Evolutionary conservation across 2,113 vertebrate genomes (phyloP).

Genomic region (Chelonoidis abingdonii): DNA sequence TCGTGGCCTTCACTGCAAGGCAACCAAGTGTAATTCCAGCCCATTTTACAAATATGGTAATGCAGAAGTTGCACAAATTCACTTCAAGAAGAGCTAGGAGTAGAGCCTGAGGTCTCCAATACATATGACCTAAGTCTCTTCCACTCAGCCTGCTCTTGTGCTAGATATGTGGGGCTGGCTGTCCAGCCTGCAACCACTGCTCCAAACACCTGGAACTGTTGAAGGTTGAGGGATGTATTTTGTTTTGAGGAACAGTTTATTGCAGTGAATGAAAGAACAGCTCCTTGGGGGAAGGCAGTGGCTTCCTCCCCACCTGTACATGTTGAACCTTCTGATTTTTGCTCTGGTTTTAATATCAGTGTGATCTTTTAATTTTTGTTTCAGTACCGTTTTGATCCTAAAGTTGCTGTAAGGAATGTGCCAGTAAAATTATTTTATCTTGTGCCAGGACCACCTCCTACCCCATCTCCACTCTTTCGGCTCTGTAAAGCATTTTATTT

Average conservation of each 20-base stretch:
- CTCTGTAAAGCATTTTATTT: not conserved
- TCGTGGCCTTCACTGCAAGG: not conserved
- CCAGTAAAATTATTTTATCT: constrained; percentile 64
- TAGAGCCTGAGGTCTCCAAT: not conserved
- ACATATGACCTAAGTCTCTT: not conserved
- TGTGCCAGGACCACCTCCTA: constrained; percentile 34
- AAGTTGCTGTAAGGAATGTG: constrained; percentile 49
- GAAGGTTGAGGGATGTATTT: not conserved
- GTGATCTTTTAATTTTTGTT: constrained; percentile 48
- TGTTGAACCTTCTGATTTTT: not conserved
- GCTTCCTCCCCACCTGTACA: not conserved
- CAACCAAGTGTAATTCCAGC: not conserved
- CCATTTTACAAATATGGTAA: not conserved
- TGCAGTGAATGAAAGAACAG: not conserved
- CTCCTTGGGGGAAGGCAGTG: not conserved
- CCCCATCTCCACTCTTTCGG: not conserved
- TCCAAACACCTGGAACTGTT: not conserved
- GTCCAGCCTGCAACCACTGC: not conserved
- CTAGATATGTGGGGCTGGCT: not conserved
- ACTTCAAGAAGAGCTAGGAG: not conserved
- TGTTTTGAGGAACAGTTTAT: not conserved
- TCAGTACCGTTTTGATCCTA: constrained; percentile 37
- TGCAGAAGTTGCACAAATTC: not conserved
- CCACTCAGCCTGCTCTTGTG: not conserved
- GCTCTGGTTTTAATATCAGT: constrained; percentile 32